Evolutionary conservation across 2,888 invertebrate genomes (phyloP).

Genomic region (Apamea anceps): DNA sequence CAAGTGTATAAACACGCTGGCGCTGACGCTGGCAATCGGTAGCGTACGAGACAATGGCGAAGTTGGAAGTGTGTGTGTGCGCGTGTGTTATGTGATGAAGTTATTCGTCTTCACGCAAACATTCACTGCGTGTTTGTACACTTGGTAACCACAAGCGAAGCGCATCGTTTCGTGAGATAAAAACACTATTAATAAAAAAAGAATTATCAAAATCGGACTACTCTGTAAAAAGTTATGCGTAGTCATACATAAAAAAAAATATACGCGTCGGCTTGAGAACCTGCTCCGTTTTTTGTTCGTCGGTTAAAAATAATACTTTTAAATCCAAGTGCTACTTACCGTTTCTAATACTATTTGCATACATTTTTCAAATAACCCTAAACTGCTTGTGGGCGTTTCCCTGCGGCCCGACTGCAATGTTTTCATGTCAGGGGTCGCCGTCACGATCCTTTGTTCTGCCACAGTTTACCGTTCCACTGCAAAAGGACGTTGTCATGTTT

Average conservation of each 20-base stretch:
- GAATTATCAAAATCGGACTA: no score
- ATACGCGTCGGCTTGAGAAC: no score
- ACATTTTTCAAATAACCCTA: constrained; percentile 4
- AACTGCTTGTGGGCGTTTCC: constrained; percentile 40
- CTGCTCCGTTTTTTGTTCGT: no score
- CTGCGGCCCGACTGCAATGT: constrained; percentile 70
- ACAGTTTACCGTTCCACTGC: constrained; percentile 73
- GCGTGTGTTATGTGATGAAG: background rate
- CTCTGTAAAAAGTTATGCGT: no score
- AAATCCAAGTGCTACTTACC: background rate
- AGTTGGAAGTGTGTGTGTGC: background rate
- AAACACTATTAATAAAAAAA: background rate
- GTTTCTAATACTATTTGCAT: background rate
- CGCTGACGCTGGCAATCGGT: no score
- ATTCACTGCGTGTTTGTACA: background rate
- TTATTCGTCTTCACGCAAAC: background rate
- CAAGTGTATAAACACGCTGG: background rate
- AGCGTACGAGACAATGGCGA: background rate
- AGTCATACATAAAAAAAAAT: no score
- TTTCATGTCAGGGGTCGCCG: constrained; percentile 64
- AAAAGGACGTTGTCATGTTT: constrained; percentile 81
- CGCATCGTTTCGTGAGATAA: background rate
- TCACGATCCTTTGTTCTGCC: constrained; percentile 60
- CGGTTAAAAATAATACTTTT: background rate
- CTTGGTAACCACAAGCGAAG: background rate